Conservation (phyloP, 2,888 invertebrate species). For the Cephonodes hylas region DNA sequence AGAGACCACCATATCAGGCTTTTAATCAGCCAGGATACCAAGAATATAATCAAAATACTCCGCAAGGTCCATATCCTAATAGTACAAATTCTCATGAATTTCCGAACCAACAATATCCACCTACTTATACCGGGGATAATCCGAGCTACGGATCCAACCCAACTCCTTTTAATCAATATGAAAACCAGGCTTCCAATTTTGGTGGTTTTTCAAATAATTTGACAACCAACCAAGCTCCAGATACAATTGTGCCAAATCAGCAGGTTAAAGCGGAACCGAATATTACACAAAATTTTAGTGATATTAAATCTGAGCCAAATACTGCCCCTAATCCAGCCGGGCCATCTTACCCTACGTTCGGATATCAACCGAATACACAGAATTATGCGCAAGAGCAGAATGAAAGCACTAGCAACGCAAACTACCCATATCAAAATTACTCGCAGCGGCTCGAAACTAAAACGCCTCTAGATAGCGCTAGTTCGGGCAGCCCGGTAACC, state of each 20-base stretch:
- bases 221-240: slow-evolving; percentile 40
- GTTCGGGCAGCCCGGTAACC: slow-evolving; percentile 64
- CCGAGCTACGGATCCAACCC: slow-evolving; percentile 50
- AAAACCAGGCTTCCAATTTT: slow-evolving; percentile 53
- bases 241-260: slow-evolving; percentile 33
- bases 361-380: slow-evolving; percentile 51
- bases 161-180: slow-evolving; percentile 59
- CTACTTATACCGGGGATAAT: slow-evolving; percentile 46
- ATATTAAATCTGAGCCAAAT: slow-evolving; percentile 50
- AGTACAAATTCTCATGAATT: slow-evolving; percentile 50
- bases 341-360: slow-evolving; percentile 48
- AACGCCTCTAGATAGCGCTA: slow-evolving; percentile 62
- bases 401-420: slow-evolving; percentile 43
- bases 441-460: slow-evolving; percentile 64
- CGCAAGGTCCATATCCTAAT: slow-evolving; percentile 45
- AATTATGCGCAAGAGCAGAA: slow-evolving; percentile 45
- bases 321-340: slow-evolving; percentile 38
- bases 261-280: slow-evolving; percentile 43
- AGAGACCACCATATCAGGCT: slow-evolving; percentile 56
- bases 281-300: slow-evolving; percentile 35
- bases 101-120: slow-evolving; percentile 56
- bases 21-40: slow-evolving; percentile 54
- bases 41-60: slow-evolving; percentile 54
- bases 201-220: slow-evolving; percentile 54
- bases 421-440: slow-evolving; percentile 54